Percentiles rank a stretch among this genome's conserved stretches.
Conservation (phyloP, 2,113 vertebrate genomes). For the Lepus europaeus region DNA sequence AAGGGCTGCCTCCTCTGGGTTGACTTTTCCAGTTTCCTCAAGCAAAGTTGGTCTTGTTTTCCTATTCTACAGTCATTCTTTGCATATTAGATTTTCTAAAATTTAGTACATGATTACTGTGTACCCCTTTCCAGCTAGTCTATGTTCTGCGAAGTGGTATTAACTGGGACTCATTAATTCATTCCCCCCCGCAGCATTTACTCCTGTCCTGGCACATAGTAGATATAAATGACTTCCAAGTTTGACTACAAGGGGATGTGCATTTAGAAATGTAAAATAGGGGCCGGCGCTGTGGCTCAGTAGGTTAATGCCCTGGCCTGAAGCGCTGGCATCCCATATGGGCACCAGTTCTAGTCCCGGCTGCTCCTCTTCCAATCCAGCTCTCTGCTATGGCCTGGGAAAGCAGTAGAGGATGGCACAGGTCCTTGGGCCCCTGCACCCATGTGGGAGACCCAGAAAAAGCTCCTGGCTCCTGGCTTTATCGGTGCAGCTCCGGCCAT, state of each 20-base stretch:
- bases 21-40: constrained; percentile 2
- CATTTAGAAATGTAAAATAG: not conserved
- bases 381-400: too few species aligned
- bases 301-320: too few species aligned
- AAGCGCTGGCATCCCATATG: too few species aligned
- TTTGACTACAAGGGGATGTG: constrained; percentile 5
- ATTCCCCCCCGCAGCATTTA: not conserved
- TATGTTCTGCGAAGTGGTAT: not conserved
- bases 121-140: not conserved
- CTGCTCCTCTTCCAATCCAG: too few species aligned
- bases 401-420: too few species aligned
- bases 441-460: too few species aligned
- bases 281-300: too few species aligned
- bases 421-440: too few species aligned
- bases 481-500: too few species aligned
- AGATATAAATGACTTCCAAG: constrained; percentile 24
- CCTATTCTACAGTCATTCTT: not conserved
- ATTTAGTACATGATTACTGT: not conserved
- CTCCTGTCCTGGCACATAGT: not conserved
- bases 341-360: too few species aligned
- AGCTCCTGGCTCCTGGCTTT: too few species aligned
- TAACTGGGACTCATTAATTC: not conserved
- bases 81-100: constrained; percentile 10
- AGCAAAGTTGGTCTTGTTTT: not conserved
- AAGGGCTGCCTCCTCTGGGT: not conserved